Evolutionary conservation across 2,113 vertebrate genomes (phyloP).

Genomic region (Myrmecophaga tridactyla): DNA sequence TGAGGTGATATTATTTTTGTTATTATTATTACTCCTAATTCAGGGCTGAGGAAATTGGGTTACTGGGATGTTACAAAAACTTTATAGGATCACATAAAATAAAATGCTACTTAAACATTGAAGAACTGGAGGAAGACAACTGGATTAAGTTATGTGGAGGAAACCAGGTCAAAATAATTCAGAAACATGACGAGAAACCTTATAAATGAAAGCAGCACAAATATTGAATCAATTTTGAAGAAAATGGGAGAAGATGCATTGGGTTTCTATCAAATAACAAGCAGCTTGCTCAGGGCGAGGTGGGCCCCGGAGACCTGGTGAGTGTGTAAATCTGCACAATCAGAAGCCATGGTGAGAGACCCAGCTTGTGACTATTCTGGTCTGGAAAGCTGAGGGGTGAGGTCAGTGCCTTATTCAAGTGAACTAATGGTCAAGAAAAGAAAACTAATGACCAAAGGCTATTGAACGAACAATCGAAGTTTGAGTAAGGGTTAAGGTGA

Average conservation of each 20-base stretch:
- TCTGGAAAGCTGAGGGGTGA: neutral
- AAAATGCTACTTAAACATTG: neutral
- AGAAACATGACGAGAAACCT: neutral
- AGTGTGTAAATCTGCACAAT: neutral
- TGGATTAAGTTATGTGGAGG: neutral
- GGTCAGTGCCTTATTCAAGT: neutral
- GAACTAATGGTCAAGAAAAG: neutral
- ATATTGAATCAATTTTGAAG: neutral
- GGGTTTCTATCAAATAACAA: neutral
- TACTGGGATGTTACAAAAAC: neutral
- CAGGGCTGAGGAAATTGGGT: neutral
- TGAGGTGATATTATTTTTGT: neutral
- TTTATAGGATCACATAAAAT: neutral
- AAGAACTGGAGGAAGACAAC: neutral
- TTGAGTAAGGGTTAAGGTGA: neutral
- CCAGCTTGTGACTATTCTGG: neutral
- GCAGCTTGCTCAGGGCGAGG: neutral
- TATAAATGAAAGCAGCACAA: neutral
- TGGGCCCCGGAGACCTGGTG: neutral
- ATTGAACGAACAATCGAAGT: neutral
- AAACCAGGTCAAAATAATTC: neutral
- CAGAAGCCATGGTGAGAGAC: neutral
- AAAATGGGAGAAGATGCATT: neutral
- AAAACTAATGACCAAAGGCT: neutral
- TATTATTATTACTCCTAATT: neutral